Conservation (phyloP, 2,888 invertebrate genomes). For the Schizaphis graminum region DNA sequence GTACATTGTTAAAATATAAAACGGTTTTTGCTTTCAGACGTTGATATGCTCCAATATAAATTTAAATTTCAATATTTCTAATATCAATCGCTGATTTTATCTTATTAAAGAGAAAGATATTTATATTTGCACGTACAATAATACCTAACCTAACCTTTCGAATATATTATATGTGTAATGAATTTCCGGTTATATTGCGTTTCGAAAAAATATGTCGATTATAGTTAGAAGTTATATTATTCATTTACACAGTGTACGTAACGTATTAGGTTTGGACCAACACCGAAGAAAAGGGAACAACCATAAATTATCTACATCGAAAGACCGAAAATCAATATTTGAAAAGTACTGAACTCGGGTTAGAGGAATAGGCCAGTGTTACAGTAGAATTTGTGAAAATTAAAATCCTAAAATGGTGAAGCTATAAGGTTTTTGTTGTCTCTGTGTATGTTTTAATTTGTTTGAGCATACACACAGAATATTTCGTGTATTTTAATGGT, state of each 20-base stretch:
- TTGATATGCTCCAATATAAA: neutral
- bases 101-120: neutral
- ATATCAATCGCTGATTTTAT: neutral
- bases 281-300: slow-evolving; percentile 31
- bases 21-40: neutral
- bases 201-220: slow-evolving; percentile 37
- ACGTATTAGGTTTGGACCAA: slow-evolving; percentile 36
- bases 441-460: slow-evolving; percentile 20
- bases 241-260: slow-evolving; percentile 25
- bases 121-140: neutral
- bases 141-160: neutral
- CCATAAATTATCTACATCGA: slow-evolving; percentile 60
- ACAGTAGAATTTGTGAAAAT: slow-evolving; percentile 24
- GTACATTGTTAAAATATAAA: no score
- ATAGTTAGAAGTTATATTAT: slow-evolving; percentile 28
- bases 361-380: neutral
- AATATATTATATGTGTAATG: neutral
- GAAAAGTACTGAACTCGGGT: slow-evolving; percentile 44
- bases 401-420: slow-evolving; percentile 7
- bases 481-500: neutral
- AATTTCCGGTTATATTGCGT: slow-evolving; percentile 56
- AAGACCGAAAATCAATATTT: slow-evolving; percentile 64
- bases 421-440: neutral
- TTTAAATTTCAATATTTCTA: neutral
- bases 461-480: neutral